A percentile compares a stretch with the other conserved stretches of the same genome.
phyloP scores from a whole-genome alignment of 1,140 invertebrate genomes.

The Amyelois transitella region DNA sequence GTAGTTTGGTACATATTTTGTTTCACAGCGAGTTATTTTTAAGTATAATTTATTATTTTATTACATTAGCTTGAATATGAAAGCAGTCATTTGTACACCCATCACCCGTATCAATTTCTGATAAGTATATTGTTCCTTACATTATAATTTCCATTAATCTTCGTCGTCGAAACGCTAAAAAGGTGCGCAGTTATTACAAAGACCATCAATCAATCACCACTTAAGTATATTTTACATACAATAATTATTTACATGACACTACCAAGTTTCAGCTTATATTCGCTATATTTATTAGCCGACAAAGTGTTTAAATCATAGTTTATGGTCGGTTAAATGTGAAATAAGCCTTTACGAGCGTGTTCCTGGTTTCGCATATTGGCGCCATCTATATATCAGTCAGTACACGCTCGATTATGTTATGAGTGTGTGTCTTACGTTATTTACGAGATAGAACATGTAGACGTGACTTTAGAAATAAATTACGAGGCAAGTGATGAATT shows the following conservation, averaged over 20 bases:
- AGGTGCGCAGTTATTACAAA: not conserved
- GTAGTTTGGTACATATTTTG: too few species aligned
- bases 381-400: constrained; percentile 26
- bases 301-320: constrained; percentile 39
- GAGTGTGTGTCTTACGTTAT: constrained; percentile 15
- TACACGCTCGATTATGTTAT: constrained; percentile 23
- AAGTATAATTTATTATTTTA: not conserved
- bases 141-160: not conserved
- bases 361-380: constrained; percentile 24
- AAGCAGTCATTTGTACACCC: not conserved
- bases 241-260: constrained; percentile 15
- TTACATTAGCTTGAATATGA: not conserved
- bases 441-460: constrained; percentile 10
- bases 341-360: constrained; percentile 40
- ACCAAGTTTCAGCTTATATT: constrained; percentile 12
- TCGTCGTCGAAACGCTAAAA: not conserved
- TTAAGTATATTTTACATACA: not conserved
- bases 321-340: constrained; percentile 36
- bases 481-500: not conserved
- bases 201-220: not conserved
- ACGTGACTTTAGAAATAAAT: constrained; percentile 3
- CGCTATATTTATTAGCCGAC: constrained; percentile 30
- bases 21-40: not conserved
- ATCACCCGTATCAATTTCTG: not conserved
- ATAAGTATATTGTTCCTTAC: not conserved